Evolutionary conservation across 2,888 invertebrate species (phyloP).

Genomic region (Podabrus alpinus): DNA sequence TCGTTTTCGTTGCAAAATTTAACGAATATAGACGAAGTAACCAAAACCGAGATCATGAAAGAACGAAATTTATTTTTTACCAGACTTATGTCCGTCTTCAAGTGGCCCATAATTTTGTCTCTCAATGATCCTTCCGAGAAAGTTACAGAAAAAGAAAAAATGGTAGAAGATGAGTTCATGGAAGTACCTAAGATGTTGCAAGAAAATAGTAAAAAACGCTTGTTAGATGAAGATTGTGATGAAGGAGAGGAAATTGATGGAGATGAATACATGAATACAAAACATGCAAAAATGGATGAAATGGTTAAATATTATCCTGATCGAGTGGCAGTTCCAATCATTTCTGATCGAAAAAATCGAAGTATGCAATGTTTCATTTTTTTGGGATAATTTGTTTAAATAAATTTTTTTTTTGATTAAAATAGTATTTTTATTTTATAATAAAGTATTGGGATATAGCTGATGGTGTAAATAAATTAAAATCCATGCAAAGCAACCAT

Average conservation of each 20-base stretch:
- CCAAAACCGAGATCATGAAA: background rate
- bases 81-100: constrained; percentile 26
- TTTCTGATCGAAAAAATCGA: background rate
- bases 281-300: background rate
- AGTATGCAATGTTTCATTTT: background rate
- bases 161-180: background rate
- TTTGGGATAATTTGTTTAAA: background rate
- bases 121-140: background rate
- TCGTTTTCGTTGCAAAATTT: background rate
- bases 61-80: constrained; percentile 16
- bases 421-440: no score
- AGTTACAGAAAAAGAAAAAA: background rate
- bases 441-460: no score
- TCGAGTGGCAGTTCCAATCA: background rate
- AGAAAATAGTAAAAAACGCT: background rate
- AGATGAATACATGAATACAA: background rate
- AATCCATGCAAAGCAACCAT: background rate
- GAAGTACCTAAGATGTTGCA: background rate
- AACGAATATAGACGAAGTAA: background rate
- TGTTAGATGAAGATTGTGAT: background rate
- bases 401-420: no score
- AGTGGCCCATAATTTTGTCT: constrained; percentile 33
- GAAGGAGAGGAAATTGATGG: background rate
- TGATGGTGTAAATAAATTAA: background rate
- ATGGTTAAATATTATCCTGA: background rate